Percentiles rank a stretch among this genome's conserved stretches.
These are phyloP conservation scores for Vanacampus margaritifer DNA, from an alignment of 2,113 vertebrate species.

Conservation along the genomic window DNA sequence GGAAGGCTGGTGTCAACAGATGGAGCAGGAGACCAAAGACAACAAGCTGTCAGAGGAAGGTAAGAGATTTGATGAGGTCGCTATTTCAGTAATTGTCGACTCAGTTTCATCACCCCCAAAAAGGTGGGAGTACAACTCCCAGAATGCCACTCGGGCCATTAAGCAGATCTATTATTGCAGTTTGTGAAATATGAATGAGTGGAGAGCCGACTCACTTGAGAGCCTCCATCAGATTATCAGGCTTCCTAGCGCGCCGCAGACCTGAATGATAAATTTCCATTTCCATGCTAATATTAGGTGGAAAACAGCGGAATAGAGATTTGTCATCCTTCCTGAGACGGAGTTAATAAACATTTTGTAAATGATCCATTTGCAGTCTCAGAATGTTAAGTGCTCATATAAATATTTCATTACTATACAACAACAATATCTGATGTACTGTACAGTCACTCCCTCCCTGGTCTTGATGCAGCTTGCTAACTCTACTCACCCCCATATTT, in stretches of 20 bases:
- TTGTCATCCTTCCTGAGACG: slow-evolving; percentile 17
- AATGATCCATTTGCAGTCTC: slow-evolving; percentile 14
- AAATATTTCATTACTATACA: slow-evolving; percentile 16
- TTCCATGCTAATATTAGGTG: slow-evolving; percentile 40
- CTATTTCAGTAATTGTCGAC: slow-evolving; percentile 1
- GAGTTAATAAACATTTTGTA: slow-evolving; percentile 12
- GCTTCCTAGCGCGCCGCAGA: slow-evolving; percentile 21
- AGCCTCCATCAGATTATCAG: slow-evolving; percentile 32
- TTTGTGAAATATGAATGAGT: slow-evolving; percentile 59
- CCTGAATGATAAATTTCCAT: slow-evolving; percentile 42
- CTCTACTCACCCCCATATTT: neutral
- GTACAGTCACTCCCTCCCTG: neutral
- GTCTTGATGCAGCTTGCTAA: slow-evolving; percentile 2
- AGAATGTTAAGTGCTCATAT: slow-evolving; percentile 21
- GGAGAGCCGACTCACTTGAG: slow-evolving; percentile 12
- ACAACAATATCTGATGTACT: slow-evolving; percentile 1
- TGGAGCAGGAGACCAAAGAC: slow-evolving; percentile 98
- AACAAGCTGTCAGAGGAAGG: slow-evolving; percentile 87
- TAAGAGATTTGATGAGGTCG: slow-evolving; percentile 51
- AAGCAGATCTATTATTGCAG: slow-evolving; percentile 42
- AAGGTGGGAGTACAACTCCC: slow-evolving; percentile 16
- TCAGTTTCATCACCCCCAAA: slow-evolving; percentile 31
- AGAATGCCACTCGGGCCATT: slow-evolving; percentile 38
- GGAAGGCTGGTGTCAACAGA: slow-evolving; percentile 98
- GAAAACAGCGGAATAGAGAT: slow-evolving; percentile 25